Evolutionary conservation across 2,797 vertebrate species (phyloP).

Genomic region (Peromyscus attwateri): DNA sequence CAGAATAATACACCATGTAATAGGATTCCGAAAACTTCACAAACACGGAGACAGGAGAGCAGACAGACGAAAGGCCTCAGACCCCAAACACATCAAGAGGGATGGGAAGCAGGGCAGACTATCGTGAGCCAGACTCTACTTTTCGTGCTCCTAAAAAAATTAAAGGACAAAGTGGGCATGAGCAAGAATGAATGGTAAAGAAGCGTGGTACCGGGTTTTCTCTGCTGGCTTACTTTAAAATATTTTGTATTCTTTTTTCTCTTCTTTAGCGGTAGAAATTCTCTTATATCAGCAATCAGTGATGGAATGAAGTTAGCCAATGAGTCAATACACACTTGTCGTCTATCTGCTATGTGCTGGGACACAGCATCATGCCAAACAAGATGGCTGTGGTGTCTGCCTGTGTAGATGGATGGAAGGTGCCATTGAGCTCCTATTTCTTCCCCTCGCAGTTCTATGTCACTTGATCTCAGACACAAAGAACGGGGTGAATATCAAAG

Average conservation of each 20-base stretch:
- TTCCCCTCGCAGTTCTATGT: neutral
- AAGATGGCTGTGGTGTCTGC: neutral
- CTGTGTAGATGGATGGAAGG: neutral
- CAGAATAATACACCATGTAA: conserved; percentile 56
- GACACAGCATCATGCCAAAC: neutral
- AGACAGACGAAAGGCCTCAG: conserved; percentile 21
- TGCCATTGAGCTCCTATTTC: neutral
- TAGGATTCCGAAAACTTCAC: conserved; percentile 65
- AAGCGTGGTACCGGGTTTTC: neutral
- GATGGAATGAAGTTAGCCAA: neutral
- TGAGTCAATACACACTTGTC: neutral
- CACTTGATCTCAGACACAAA: conserved; percentile 11
- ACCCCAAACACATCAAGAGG: neutral
- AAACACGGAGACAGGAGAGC: conserved; percentile 51
- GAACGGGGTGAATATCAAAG: neutral
- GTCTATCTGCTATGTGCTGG: neutral
- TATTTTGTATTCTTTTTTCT: neutral
- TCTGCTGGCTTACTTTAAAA: neutral
- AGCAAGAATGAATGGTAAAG: neutral
- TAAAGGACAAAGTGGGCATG: neutral
- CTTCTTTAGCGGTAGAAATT: neutral
- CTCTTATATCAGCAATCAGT: neutral
- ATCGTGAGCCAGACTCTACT: neutral
- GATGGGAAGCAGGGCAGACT: neutral
- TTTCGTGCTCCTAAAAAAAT: neutral